Evolutionary conservation across 2,113 vertebrate species (phyloP), one percentile per base, ranked within the genome.

Genomic region (Bujurquina vittata): DNA sequence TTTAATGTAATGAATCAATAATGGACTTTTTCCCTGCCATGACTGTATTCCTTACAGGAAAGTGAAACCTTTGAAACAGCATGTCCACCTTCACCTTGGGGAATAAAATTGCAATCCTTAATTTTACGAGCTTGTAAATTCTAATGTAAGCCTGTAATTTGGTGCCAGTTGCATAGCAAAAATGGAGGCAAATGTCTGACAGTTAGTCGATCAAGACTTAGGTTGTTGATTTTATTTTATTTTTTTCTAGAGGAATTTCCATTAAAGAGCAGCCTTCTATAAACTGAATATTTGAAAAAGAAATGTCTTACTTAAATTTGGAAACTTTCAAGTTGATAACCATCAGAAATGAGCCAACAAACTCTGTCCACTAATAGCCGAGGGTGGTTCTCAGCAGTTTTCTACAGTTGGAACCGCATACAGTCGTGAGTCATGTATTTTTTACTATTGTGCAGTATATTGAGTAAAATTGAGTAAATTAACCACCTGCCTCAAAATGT

Each of bases 401-500:
- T 63, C 31, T 58, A 31, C 33, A 46, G 2, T 20, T 77, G 18
- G 10, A 82, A 18, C 75, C 55, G 14, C 23, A 14, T 3, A 6
- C 2, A 20, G 14, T 22, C 37, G 22, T 33, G 20, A 58, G 5
- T 56, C 17, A 8, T 33, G 20, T 29, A 14, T 67, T 74, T 67
- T 52, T 65, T 10, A 23, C 26, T 29, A 23, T 67, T 52, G 72
- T 62, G 18, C 31, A 63, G 14, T 77, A 40, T 77, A 74, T 61
- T 18, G 20, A 67, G 62, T 69, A 2, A 85, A 86, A 26, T 26
- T 2, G 26, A 26, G 26, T 2, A 26, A 73, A 63, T 75, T 46
- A 72, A 77, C 72, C 76, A 85, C 29, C 60, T 82, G 77, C 29
- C 31, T 74, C n/a, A 59, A 93, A 91, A 91, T 87, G 90, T 89